Percentiles rank a stretch among this genome's conserved stretches.
Evolutionary conservation across 2,888 invertebrate species (phyloP).

Genomic region (Platycnemis pennipes): DNA sequence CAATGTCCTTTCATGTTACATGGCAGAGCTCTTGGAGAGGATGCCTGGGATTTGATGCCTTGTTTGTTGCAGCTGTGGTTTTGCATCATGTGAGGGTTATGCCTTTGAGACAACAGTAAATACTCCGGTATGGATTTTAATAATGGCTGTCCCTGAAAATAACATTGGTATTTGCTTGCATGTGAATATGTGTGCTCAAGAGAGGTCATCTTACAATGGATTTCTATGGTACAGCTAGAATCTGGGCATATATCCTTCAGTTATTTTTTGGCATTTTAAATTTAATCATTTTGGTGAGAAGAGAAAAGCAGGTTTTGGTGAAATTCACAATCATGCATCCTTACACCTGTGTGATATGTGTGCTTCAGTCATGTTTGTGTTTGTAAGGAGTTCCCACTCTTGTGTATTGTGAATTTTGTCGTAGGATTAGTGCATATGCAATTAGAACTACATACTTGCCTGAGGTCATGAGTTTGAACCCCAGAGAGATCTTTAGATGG

Average conservation of each 20-base stretch:
- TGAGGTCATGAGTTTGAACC: no score
- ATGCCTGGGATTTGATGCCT: not conserved
- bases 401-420: not conserved
- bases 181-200: not conserved
- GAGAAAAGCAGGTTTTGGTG: not conserved
- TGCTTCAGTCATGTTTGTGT: not conserved
- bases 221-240: not conserved
- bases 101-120: not conserved
- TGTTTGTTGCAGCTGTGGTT: not conserved
- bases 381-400: not conserved
- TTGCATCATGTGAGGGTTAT: not conserved
- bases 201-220: no score
- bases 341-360: not conserved
- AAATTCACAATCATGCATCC: not conserved
- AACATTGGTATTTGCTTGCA: not conserved
- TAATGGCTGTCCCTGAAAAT: not conserved
- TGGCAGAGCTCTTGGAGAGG: not conserved
- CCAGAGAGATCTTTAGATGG: not conserved
- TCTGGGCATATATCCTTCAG: not conserved
- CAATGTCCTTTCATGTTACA: not conserved
- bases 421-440: not conserved
- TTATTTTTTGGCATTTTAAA: not conserved
- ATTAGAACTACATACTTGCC: no score
- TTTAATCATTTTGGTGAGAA: not conserved
- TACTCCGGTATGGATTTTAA: not conserved